Evolutionary conservation across 1,140 invertebrate genomes (phyloP).

Genomic region (Battus philenor): DNA sequence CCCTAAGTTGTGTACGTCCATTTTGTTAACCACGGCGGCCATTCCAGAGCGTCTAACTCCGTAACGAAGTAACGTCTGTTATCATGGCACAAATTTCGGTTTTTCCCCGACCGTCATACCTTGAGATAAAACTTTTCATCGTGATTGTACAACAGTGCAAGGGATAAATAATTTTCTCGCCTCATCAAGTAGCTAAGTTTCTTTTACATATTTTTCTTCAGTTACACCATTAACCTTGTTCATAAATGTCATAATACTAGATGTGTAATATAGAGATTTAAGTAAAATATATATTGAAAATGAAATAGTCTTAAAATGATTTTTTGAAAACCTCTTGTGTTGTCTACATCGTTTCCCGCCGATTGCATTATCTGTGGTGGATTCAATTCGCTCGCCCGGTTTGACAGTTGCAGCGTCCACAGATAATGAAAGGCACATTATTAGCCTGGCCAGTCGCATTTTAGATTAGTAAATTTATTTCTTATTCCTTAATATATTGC

Average conservation of each 20-base stretch:
- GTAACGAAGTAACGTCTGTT: background rate
- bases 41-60: conserved; percentile 7
- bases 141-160: conserved; percentile 38
- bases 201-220: conserved; percentile 32
- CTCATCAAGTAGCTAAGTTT: conserved; percentile 45
- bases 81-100: conserved; percentile 18
- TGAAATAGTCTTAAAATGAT: conserved; percentile 25
- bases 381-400: background rate
- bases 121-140: conserved; percentile 25
- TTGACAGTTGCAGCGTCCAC: conserved; percentile 7
- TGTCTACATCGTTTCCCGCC: conserved; percentile 23
- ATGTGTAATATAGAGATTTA: conserved; percentile 66
- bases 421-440: conserved; percentile 14
- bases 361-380: conserved; percentile 23
- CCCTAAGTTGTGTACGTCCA: conserved; percentile 15
- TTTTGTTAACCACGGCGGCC: conserved; percentile 16
- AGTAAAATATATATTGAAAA: conserved; percentile 46
- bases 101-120: background rate
- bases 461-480: conserved; percentile 10
- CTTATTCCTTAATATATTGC: too few species aligned
- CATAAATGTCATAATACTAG: conserved; percentile 66
- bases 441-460: conserved; percentile 19
- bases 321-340: conserved; percentile 29
- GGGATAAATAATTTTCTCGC: conserved; percentile 32
- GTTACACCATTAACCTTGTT: conserved; percentile 52